Evolutionary conservation across 2,113 vertebrate genomes (phyloP), one percentile per base, ranked within the genome.

Genomic region (Petroica traversi): DNA sequence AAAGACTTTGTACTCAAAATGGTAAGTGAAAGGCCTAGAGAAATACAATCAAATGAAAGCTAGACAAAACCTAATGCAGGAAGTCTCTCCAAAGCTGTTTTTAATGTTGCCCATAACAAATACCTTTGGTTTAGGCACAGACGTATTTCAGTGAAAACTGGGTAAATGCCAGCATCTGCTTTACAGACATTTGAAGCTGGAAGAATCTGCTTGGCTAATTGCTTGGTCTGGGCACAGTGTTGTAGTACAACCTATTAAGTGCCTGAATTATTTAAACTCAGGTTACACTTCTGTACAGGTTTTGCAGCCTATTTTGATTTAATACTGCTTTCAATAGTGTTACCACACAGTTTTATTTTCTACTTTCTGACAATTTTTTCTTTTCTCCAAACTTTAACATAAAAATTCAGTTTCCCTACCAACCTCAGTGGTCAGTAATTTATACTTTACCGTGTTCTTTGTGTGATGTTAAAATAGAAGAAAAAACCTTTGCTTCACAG

Each of bases 21-120:
- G 89, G 73, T 64, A 93, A 97, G 85, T 95, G 92, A 97, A 98
- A 97, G 84, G 92, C 93, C 95, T 77, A 54, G 62, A 94, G 87
- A 97, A 97, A 94, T 43, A 96, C 94, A 98, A 95, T 93, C 94
- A 89, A 97, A 97, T 93, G 93, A 91, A 95, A 97, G 93, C 85
- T 92, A 95, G 80, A 96, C 92, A 97, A 96, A 96, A 94, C 89
- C 57, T 87, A 94, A 93, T 61, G 85, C 72, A 96, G 93, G 96
- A 97, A 96, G 92, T 89, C 81, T 96, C 80, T 96, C 94, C 92
- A 93, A 97, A 91, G 94, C 90, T 93, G 79, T 90, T 94, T 96
- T 93, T 96, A 96, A 85, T 88, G 92, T 88, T 97, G 96, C 92
- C 91, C 87, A 92, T 94, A 95, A 96, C 93, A 97, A 98, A 97